Conservation (phyloP, 2,888 invertebrate species). For the Cheilosia urbana region DNA sequence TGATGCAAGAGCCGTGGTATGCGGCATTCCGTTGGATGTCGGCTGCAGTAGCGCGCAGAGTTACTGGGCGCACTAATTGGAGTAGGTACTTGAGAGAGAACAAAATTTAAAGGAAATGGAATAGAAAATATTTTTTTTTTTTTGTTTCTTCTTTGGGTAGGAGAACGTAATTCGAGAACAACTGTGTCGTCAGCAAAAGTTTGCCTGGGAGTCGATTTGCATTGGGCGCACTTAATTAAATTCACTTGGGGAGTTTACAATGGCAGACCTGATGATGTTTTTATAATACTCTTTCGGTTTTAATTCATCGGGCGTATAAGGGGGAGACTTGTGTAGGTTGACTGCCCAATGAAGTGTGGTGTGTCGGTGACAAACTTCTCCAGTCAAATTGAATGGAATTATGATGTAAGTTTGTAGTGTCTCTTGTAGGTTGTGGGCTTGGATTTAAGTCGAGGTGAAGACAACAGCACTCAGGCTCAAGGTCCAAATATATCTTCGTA, state of each 20-base stretch:
- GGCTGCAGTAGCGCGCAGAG: slow-evolving; percentile 2
- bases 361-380: neutral
- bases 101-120: slow-evolving; percentile 5
- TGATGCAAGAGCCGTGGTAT: slow-evolving; percentile 28
- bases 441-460: neutral
- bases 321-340: slow-evolving; percentile 5
- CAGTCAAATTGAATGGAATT: neutral
- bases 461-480: no score
- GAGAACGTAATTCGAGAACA: slow-evolving; percentile 2
- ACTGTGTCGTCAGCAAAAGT: neutral
- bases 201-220: slow-evolving; percentile 38
- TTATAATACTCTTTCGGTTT: neutral
- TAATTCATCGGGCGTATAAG: neutral
- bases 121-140: neutral
- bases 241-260: slow-evolving; percentile 12
- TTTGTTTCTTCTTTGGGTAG: neutral
- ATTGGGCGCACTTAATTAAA: slow-evolving; percentile 45
- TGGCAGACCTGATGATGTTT: slow-evolving; percentile 19
- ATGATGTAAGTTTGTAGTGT: neutral
- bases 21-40: slow-evolving; percentile 27
- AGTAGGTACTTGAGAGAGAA: slow-evolving; percentile 22
- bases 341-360: neutral
- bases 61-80: slow-evolving; percentile 46
- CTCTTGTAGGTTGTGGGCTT: neutral
- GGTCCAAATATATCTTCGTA: no score